Base-by-base conservation (phyloP, 2,888 invertebrate species). In the Diogma glabrata region DNA sequence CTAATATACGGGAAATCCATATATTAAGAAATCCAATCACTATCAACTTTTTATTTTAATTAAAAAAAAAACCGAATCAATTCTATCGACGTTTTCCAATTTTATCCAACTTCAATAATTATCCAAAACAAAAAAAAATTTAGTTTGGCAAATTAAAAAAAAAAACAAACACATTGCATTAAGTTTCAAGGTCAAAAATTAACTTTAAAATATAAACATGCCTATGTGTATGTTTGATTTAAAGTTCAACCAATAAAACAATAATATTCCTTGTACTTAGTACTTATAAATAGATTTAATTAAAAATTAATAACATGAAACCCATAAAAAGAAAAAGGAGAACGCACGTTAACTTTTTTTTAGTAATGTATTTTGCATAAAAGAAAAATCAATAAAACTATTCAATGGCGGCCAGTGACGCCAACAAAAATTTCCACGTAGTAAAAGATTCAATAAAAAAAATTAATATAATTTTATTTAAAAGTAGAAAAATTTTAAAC, bases 361-460 rank as follows among this genome's bases (percentile, higher is more conserved):
- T n/a, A n/a, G n/a, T n/a, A n/a, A n/a, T n/a, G n/a, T n/a, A 20
- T 46, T 46, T 46, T 46, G 46, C 46, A 43, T 43, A 43, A 43
- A 43, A 24, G 46, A n/a, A 46, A 46, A 46, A 46, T 46, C 46
- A 46, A 46, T 46, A 46, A 46, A 46, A 46, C 46, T 46, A 46
- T 46, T 46, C 46, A 46, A 46, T 46, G 46, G 46, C 46, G 46
- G 46, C n/a, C 46, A 26, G 23, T 46, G 46, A 46, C 46, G 46
- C 46, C 46, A 46, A 46, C 46, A 46, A 46, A 24, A 46, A 46
- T 46, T 46, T 46, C 46, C 46, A 46, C 46, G 46, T 46, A 24
- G 26, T 24, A 24, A 20, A 43, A 43, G 20, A n/a, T n/a, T n/a
- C n/a, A 43, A 22, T 23, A 23, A 22, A 14, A 23, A 22, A 43